Evolutionary conservation across 2,113 vertebrate species (phyloP), one percentile per base, ranked within the genome.

Genomic region (Larimichthys polyactis): DNA sequence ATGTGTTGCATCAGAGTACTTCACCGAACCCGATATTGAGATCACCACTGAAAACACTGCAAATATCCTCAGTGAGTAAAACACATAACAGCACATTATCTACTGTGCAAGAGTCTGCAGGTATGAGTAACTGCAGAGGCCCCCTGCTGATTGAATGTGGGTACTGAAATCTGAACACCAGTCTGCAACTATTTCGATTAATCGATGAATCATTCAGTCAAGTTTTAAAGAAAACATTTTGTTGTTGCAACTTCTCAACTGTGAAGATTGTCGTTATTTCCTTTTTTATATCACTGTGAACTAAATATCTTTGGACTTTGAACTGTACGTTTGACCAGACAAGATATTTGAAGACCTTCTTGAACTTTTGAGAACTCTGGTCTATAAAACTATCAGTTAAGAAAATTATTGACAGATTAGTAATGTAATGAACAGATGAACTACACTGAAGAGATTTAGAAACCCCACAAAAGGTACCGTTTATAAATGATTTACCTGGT

Each of bases 11-110:
- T 97, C 97, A 0, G 97, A 98, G 84, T 98, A 97, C 89, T 98
- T 98, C 91, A 96, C 96, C 1, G 97, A 97, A 83, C 96, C 96
- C 0, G 97, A 98, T 65, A 96, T 97, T 40, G 97, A 98, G 89
- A 95, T 98, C 89, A 97, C 97, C 84, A 97, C 97, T 0, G 97
- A 98, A 89, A 98, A 98, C 90, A 98, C 97, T 0, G 97, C 97
- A 75, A 98, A 98, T 78, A 98, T 98, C 81, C 95, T 98, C 81
- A 98, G 97, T 98, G 92, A 96, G 97, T 95, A 60, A 71, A 46
- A 43, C 58, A 49, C 27, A 12, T 40, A 19, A 36, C 9, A 54
- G 44, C 40, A 22, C 46, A n/a, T 40, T 12, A 36, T 52, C 59
- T 29, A 1, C 52, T 64, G 32, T 24, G 1, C 55, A 24, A 29